Base-by-base conservation (phyloP, 2,113 vertebrate species). In the Callithrix jacchus region DNA sequence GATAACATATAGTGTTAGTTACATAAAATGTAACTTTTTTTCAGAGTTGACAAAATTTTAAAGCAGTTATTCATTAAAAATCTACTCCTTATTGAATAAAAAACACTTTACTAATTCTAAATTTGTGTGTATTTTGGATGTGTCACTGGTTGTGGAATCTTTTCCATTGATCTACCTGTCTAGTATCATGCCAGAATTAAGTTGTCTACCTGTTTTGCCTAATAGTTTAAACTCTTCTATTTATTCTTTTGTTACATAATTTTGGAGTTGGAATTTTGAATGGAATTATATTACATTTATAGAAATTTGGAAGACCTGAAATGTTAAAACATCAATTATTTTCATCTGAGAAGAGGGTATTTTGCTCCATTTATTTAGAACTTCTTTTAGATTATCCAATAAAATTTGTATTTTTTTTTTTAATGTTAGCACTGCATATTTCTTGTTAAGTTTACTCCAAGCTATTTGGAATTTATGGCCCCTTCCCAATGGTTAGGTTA, bases 391-490 rank as follows among this genome's bases (percentile, higher is more conserved):
- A 47, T 86, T 74, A 10, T 30, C 32, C 25, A 89, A 61, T 79
- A 66, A 93, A 83, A 58, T 52, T 56, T 56, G 21, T 88, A 35
- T 70, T 84, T 96, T 87, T 70, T 84, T 96, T 87, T 56, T 82
- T 79, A 42, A 77, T 32, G 47, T 91, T 1, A 6, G 30, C 80
- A 58, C 30, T 89, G 58, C 18, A 68, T 52, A 79, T 68, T 86
- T 95, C 84, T 92, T 87, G 42, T 25, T 91, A 76, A 89, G 71
- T 64, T 89, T 79, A 37, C 54, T 71, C 76, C 1, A 76, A 74
- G 52, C 90, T 37, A 68, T 83, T 92, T 86, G 84, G 80, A 70
- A 93, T 96, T 95, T 94, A 82, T 27, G 89, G 87, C 25, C 52
- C 20, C 23, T 68, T 93, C 54, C 27, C 35, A 66, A 0, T 68